Base-by-base conservation (phyloP, 2,113 vertebrate genomes). In the Caretta caretta region DNA sequence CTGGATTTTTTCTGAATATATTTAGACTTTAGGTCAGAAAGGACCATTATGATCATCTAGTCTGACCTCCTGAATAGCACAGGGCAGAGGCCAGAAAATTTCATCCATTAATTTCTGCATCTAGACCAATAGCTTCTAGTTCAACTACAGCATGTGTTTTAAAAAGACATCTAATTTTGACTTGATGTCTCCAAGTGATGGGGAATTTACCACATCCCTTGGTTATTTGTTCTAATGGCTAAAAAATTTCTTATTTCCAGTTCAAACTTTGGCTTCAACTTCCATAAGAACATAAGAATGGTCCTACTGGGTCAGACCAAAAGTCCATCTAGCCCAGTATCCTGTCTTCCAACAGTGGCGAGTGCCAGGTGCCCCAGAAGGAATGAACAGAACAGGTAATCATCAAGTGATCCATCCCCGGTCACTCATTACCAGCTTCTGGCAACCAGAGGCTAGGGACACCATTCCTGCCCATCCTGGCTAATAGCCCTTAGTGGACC, bases 261-360 rank as follows among this genome's bases (percentile, higher is more conserved):
- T 69, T 69, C 9, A 17, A 35, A 69, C 35, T 69, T 69, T n/a
- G 92, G 95, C 38, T 95, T 90, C 83, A 88, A 90, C 29, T 93
- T 94, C 49, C 24, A 96, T 53, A 53, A 51, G 51, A 51, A 17
- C 51, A 17, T 51, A 51, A 53, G 51, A 53, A 19, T 5, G 50
- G 14, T 14, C 50, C 50, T 50, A 50, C 50, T 50, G 50, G 50
- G 50, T 50, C 50, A 50, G 14, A 50, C 50, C 50, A 50, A 50
- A 50, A 14, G 50, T 50, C 50, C 50, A 14, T 16, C 50, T 50
- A 50, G 50, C 50, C 50, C 50, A 50, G 50, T 50, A 50, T 50
- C 50, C 50, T 16, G 5, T 50, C 14, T 50, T 16, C 14, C 13
- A 14, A 50, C 50, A 50, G 50, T 50, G 14, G 50, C 50, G 13